Evolutionary conservation across 1,140 invertebrate species (phyloP), one percentile per base, ranked within the genome.

Genomic region (Drosophila sulfurigaster): DNA sequence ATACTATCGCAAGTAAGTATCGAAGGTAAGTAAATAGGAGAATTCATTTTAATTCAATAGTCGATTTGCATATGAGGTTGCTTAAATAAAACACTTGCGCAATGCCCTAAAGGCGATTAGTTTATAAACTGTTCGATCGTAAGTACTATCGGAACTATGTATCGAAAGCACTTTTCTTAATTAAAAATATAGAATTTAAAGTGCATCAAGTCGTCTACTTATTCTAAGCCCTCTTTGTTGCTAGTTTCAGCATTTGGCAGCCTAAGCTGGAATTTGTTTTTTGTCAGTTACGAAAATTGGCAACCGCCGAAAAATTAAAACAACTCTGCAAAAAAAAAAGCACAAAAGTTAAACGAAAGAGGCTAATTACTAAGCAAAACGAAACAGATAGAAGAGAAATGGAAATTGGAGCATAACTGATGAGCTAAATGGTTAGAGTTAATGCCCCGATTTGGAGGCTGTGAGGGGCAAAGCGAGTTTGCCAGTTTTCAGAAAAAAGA

Each of bases 361-460:
- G 58, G 43, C 72, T 75, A 75, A 75, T 70, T 75, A 70, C 35
- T 30, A 13, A 43, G 35, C 16, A 57, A 59, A 54, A 32, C 54
- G 8, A 57, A 25, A 57, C 32, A 41, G 25, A 41, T 20, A 41
- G 13, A 8, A 20, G 11, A 41, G 15, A 11, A 20, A 57, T 15
- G 16, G 15, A 85, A 74, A 82, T 86, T 86, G 75, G 74, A 54
- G 58, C 62, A 71, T 41, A 86, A 69, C 68, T 82, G 80, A 70
- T 66, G 69, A 81, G 70, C 46, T 16, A 70, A 69, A 57, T 56
- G 35, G 52, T 56, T 25, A 13, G 30, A 45, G 20, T 28, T 48
- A 28, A 7, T 25, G 52, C 46, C 43, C 28, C 28, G 58, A 66
- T 66, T 75, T 70, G 35, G 43, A 54, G 35, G 16, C 35, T 52